Evolutionary conservation across 2,797 vertebrate genomes (phyloP).

Genomic region (Antrozous pallidus): DNA sequence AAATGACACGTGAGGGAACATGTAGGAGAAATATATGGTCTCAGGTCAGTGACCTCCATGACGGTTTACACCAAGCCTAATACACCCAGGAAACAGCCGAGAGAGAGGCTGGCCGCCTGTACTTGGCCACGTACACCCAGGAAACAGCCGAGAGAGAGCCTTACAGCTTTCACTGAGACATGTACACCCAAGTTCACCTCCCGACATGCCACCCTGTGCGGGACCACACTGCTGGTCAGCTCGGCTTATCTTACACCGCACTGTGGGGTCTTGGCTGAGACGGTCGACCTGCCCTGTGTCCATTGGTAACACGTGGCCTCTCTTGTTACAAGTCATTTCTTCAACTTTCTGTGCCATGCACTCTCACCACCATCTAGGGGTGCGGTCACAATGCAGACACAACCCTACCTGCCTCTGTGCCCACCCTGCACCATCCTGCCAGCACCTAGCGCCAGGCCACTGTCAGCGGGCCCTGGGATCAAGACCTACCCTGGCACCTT

Average conservation of each 20-base stretch:
- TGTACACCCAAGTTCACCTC: neutral
- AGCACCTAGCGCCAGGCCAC: neutral
- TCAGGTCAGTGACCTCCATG: neutral
- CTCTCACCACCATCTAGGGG: neutral
- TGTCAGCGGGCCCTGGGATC: neutral
- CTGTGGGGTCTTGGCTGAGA: neutral
- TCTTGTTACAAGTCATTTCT: neutral
- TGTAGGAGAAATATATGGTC: fast-evolving
- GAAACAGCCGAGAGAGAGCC: too few relatives aligned
- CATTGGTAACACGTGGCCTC: neutral
- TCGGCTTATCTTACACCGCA: neutral
- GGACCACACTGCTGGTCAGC: neutral
- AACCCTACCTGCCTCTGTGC: neutral
- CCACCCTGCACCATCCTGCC: neutral
- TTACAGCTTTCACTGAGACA: too few relatives aligned
- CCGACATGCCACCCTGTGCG: neutral
- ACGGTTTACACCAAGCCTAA: neutral
- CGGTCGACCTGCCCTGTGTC: neutral
- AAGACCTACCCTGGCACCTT: neutral
- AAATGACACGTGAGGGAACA: neutral
- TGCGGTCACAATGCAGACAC: neutral
- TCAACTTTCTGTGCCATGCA: neutral
- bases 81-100: neutral
- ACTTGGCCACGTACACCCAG: too few relatives aligned
- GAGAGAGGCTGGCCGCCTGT: too few relatives aligned